phyloP scores from a whole-genome alignment of 1,140 invertebrate genomes.

The Helicoverpa armigera region DNA sequence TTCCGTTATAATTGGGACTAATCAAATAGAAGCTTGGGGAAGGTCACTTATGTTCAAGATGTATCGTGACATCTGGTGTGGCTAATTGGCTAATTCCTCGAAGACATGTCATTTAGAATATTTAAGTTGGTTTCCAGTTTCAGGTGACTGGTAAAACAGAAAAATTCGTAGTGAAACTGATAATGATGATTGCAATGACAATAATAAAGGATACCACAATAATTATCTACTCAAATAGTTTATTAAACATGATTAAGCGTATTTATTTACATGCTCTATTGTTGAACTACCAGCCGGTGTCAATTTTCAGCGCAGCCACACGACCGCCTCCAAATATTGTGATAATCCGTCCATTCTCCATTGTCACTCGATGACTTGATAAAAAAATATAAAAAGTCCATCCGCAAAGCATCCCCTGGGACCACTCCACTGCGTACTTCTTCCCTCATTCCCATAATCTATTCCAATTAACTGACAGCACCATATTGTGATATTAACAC shows the following conservation, averaged over 20 bases:
- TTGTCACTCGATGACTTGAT: conserved; percentile 85
- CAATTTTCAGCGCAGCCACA: conserved; percentile 71
- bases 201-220: neutral
- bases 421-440: conserved; percentile 70
- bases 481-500: conserved; percentile 86
- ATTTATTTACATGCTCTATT: conserved; percentile 50
- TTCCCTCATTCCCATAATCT: conserved; percentile 86
- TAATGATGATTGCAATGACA: neutral
- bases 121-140: neutral
- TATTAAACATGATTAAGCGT: conserved; percentile 58
- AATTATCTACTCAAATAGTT: conserved; percentile 48
- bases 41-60: conserved; percentile 39
- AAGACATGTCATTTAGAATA: neutral
- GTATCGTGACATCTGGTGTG: neutral
- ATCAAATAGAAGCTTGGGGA: conserved; percentile 44
- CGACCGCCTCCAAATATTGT: conserved; percentile 82
- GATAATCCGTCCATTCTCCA: conserved; percentile 76
- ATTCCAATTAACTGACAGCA: conserved; percentile 86
- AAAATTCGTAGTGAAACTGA: neutral
- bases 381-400: conserved; percentile 80
- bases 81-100: neutral
- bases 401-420: conserved; percentile 72
- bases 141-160: neutral
- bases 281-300: conserved; percentile 62
- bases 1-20: conserved; percentile 47